A percentile compares a stretch with the other conserved stretches of the same genome.
Conservation (phyloP, 2,113 vertebrate genomes). For the Ia io region DNA sequence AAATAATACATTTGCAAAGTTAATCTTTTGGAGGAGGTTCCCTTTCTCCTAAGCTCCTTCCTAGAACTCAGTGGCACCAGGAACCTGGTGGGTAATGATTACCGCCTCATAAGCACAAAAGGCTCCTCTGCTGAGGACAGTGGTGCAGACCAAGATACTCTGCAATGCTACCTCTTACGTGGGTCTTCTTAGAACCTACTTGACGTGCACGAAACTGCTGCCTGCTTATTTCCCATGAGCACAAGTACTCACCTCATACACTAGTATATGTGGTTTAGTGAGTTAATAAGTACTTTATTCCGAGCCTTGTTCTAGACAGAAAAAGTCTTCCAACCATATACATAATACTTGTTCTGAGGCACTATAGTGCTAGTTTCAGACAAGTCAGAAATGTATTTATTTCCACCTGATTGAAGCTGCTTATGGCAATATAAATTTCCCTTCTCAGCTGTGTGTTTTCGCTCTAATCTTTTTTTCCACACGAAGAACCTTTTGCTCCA, state of each 20-base stretch:
- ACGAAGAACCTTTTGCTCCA: slow-evolving; percentile 22
- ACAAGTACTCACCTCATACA: not conserved
- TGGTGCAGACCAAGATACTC: not conserved
- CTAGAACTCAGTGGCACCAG: not conserved
- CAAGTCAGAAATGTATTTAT: not conserved
- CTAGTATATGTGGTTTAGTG: not conserved
- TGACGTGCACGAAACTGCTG: not conserved
- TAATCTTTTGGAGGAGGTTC: not conserved
- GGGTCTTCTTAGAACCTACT: not conserved
- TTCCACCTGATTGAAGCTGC: not conserved
- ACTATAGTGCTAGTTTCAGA: not conserved
- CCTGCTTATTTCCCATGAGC: not conserved
- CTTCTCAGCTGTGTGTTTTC: not conserved
- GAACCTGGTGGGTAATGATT: not conserved
- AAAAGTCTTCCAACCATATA: not conserved
- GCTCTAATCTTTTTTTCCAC: not conserved
- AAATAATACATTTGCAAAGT: not conserved
- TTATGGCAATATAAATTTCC: slow-evolving; percentile 11
- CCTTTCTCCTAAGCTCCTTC: not conserved
- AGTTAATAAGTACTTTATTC: not conserved
- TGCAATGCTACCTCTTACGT: not conserved
- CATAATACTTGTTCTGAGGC: not conserved
- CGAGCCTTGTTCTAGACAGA: not conserved
- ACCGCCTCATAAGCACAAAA: not conserved
- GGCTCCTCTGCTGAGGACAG: not conserved